phyloP scores from a whole-genome alignment of 1,140 invertebrate genomes.

The Thaumetopoea pityocampa region DNA sequence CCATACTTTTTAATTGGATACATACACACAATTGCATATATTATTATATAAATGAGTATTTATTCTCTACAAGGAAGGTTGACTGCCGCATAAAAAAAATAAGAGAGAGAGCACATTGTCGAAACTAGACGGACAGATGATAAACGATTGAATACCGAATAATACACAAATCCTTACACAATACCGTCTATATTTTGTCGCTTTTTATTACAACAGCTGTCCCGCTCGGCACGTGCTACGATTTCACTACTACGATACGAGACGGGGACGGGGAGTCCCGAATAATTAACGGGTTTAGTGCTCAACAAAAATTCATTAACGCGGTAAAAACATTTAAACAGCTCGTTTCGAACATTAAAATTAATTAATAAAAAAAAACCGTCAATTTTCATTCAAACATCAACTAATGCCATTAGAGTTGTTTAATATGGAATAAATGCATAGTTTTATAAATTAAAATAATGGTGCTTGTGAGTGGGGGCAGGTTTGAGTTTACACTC shows the following conservation, averaged over 20 bases:
- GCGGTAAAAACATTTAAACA: constrained; percentile 21
- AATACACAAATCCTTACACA: constrained; percentile 32
- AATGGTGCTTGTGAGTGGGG: constrained; percentile 30
- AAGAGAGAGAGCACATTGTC: no score
- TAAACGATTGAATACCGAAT: constrained; percentile 44
- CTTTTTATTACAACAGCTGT: constrained; percentile 51
- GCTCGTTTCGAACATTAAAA: constrained; percentile 27
- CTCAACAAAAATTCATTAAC: constrained; percentile 19
- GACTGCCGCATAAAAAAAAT: constrained; percentile 6
- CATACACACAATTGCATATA: no score
- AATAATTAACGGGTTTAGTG: constrained; percentile 17
- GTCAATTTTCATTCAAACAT: constrained; percentile 17
- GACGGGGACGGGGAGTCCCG: constrained; percentile 1
- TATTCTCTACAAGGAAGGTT: no score
- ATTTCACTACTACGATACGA: constrained; percentile 8
- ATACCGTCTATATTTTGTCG: constrained; percentile 30
- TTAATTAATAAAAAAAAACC: constrained; percentile 35
- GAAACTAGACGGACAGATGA: constrained; percentile 36
- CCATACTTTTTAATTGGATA: no score
- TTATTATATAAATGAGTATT: no score
- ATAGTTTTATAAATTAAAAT: constrained; percentile 25
- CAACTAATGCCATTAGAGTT: constrained; percentile 31
- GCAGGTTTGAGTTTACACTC: constrained; percentile 18
- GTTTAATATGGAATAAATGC: constrained; percentile 24
- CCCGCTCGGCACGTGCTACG: constrained; percentile 23